Evolutionary conservation across 2,888 invertebrate species (phyloP), one percentile per base, ranked within the genome.

Genomic region (Adelognathus sp.): DNA sequence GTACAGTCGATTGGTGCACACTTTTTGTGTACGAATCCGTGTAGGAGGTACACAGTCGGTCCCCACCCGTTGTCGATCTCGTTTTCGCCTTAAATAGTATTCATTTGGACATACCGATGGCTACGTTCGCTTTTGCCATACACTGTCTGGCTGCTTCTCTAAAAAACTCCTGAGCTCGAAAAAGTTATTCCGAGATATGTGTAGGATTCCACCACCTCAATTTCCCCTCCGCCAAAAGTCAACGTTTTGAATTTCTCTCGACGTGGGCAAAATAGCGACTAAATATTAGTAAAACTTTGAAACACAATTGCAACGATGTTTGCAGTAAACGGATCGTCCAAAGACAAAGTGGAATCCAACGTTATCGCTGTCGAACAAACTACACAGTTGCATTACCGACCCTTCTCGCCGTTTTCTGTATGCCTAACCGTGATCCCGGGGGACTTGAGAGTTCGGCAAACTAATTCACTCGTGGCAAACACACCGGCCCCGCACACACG

Each of bases 401-500:
- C 14, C 29, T 29, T 21, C 33, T 52, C 31, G 41, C 39, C 41
- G 14, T 44, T 58, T 50, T 76, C 71, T 41, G 52, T 44, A 60
- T 44, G 39, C 66, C 41, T 24, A 50, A 60, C 21, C 67, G 60
- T 60, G 50, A 71, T 58, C 54, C 41, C 60, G 31, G 71, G 21
- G 44, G 60, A 63, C 77, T 61, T 56, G 72, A 77, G 72, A 77
- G 77, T 72, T 79, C 63, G 56, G 75, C 71, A 61, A 75, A 75
- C 66, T 71, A 67, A 75, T 71, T 75, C 66, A 61, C 66, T 71
- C 71, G 33, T 41, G 67, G 75, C 66, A 63, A 75, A 75, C 67
- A 72, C 67, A 61, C 71, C 56, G 31, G 14, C 41, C 18, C 16
- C 24, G 24, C 50, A 39, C 66, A 60, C 70, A 54, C 67, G 29